These are phyloP conservation scores for Polymixis flavicincta DNA, from an alignment of 2,888 invertebrate species.

Conservation along the genomic window DNA sequence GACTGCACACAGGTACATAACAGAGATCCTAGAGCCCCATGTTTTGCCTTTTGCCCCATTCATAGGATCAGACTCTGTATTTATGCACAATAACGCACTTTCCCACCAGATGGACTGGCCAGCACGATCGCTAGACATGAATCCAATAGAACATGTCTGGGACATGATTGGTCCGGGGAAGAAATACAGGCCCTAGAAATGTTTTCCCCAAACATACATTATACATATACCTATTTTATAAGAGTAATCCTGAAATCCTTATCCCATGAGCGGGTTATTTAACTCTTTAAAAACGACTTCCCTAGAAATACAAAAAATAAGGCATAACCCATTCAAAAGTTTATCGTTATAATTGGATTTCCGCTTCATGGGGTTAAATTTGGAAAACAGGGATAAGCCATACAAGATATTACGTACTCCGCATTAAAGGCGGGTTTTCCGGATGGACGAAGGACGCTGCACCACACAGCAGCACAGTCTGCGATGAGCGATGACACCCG, in stretches of 20 bases:
- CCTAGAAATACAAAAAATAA: neutral
- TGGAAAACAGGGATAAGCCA: neutral
- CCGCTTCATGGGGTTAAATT: neutral
- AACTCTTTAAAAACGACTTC: neutral
- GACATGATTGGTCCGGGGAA: too few species aligned
- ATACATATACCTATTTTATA: too few species aligned
- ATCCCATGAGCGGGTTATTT: too few species aligned
- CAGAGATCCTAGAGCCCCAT: constrained; percentile 14
- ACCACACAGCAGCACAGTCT: neutral
- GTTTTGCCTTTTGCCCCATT: constrained; percentile 18
- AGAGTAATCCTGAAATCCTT: too few species aligned
- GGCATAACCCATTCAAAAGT: neutral
- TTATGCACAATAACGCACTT: too few species aligned
- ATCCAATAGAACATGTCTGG: too few species aligned
- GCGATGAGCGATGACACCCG: neutral
- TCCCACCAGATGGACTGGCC: too few species aligned
- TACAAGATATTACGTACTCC: neutral
- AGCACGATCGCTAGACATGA: too few species aligned
- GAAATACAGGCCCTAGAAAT: too few species aligned
- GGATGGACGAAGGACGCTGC: neutral
- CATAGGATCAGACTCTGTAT: neutral
- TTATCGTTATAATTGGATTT: neutral
- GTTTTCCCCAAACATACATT: too few species aligned
- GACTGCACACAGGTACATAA: too few species aligned
- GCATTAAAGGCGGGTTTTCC: neutral